Evolutionary conservation across 2,888 invertebrate genomes (phyloP).

Genomic region (Tuta absoluta): DNA sequence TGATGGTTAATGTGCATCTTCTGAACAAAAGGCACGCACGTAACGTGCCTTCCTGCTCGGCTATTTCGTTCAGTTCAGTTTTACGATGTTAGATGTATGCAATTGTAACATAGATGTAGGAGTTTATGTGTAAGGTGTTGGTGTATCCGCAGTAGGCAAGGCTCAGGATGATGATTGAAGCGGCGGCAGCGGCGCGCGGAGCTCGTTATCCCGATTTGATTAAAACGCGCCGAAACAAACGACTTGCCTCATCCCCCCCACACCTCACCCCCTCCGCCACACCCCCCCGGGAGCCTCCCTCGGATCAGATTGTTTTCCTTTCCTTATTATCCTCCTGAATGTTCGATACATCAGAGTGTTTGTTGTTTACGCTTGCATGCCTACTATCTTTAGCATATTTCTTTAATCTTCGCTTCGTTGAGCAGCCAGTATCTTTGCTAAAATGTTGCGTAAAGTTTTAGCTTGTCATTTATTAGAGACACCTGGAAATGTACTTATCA

Average conservation of each 20-base stretch:
- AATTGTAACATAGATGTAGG: background rate
- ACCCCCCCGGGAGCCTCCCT: background rate
- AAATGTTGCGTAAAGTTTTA: background rate
- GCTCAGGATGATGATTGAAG: conserved; percentile 20
- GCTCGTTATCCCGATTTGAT: conserved; percentile 27
- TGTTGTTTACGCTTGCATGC: background rate
- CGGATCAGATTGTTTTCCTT: conserved; percentile 14
- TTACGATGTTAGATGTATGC: background rate
- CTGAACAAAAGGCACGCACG: no score
- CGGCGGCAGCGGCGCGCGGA: background rate
- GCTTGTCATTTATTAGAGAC: background rate
- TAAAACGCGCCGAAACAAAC: conserved; percentile 24
- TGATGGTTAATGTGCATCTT: no score
- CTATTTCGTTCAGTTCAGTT: no score
- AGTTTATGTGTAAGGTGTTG: background rate
- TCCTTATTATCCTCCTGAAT: conserved; percentile 17
- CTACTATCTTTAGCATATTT: conserved; percentile 2
- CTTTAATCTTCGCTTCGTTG: background rate
- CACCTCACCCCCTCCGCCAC: background rate
- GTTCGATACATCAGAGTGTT: conserved; percentile 22
- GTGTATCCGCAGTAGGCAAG: background rate
- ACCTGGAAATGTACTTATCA: background rate
- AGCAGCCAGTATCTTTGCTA: background rate
- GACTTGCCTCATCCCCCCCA: conserved; percentile 1
- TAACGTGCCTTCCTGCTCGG: no score